Conservation (phyloP, 2,888 invertebrate species). For the Drosophila infuscata region DNA sequence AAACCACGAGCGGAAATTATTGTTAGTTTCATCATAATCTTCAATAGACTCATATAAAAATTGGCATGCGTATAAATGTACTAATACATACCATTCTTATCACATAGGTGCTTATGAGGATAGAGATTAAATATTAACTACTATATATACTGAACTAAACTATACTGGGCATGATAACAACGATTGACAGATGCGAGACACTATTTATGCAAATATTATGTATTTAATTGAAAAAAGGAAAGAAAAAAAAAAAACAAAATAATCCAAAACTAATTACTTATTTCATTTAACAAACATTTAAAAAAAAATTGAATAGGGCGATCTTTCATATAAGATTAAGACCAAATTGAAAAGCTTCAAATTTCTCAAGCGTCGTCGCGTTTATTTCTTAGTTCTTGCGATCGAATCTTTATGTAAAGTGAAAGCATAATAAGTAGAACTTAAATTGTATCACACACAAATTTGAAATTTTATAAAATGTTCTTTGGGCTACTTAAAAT, state of each 20-base stretch:
- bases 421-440: constrained; percentile 7
- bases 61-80: constrained; percentile 11
- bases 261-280: constrained; percentile 9
- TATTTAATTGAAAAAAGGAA: background rate
- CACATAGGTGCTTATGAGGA: constrained; percentile 46
- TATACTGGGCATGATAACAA: constrained; percentile 31
- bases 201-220: constrained; percentile 26
- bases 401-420: constrained; percentile 8
- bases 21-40: constrained; percentile 56
- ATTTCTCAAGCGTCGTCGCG: background rate
- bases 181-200: constrained; percentile 28
- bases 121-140: constrained; percentile 25
- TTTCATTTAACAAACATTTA: background rate
- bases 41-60: constrained; percentile 28
- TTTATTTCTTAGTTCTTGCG: constrained; percentile 8
- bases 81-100: constrained; percentile 24
- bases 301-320: background rate
- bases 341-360: constrained; percentile 1
- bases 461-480: background rate
- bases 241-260: background rate
- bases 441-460: constrained; percentile 6
- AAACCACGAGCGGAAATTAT: constrained; percentile 15
- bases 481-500: background rate
- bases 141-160: constrained; percentile 21
- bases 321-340: background rate